Evolutionary conservation across 2,797 vertebrate genomes (phyloP).

Genomic region (Presbytis comata): DNA sequence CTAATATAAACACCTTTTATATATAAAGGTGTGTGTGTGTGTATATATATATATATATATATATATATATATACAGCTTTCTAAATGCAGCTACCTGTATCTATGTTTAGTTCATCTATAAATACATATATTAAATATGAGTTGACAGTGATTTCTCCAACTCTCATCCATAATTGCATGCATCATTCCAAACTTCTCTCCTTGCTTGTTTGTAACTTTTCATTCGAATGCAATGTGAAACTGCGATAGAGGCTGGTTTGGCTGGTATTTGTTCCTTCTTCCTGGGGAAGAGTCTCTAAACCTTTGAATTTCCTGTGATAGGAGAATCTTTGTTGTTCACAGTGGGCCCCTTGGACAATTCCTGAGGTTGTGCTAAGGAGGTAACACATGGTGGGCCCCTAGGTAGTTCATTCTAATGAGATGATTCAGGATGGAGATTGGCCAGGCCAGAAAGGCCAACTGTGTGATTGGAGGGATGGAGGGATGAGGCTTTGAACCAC

Average conservation of each 20-base stretch:
- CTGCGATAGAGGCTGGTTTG: background rate
- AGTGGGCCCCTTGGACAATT: background rate
- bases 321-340: background rate
- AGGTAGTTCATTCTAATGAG: too few species aligned
- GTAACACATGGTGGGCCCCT: too few species aligned
- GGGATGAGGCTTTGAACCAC: background rate
- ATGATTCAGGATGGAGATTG: background rate
- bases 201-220: too few species aligned
- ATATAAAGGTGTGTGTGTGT: too few species aligned
- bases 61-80: too few species aligned
- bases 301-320: background rate
- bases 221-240: background rate
- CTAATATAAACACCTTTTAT: too few species aligned
- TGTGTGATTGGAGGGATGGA: background rate
- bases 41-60: too few species aligned
- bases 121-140: background rate
- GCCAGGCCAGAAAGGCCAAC: background rate
- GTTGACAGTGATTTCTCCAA: background rate
- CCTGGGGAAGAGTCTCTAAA: background rate
- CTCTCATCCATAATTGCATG: rapidly evolving
- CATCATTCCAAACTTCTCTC: background rate
- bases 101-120: background rate
- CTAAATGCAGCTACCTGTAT: background rate
- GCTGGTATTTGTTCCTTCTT: background rate
- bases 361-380: background rate